Base-by-base conservation (phyloP, 2,113 vertebrate genomes). In the Merops nubicus region DNA sequence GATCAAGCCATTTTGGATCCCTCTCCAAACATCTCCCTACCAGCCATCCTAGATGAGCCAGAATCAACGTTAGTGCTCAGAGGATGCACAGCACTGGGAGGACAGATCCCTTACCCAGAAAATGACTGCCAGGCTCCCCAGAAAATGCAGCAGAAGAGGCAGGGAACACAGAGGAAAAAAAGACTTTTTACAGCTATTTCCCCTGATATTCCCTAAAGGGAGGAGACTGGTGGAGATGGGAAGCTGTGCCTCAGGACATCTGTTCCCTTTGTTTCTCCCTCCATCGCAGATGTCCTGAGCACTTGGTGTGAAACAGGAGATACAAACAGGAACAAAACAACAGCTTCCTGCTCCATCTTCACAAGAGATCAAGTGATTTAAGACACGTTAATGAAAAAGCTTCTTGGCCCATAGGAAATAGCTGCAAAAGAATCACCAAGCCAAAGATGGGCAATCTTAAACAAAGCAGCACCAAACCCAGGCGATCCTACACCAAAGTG, bases 401-500 rank as follows among this genome's bases (percentile, higher is more conserved):
- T 36, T 42, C 33, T 23, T 60, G 42, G 36, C 48, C 14, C 56
- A 11, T 0, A 16, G 33, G 26, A 33, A 57, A 33, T 1, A 19
- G 62, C 21, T 20, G 26, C 50, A 28, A 47, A 47, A 47, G 16
- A n/a, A n/a, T n/a, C n/a, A n/a, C n/a, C n/a, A n/a, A n/a, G n/a
- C n/a, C n/a, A n/a, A n/a, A n/a, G 48, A 23, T 0, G 1, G 36
- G 19, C 21, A 23, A 29, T 7, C 16, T 34, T 15, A 29, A 47
- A 19, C 4, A 15, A 16, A 33, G 23, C 15, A 15, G 40, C 0
- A 4, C 6, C 54, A 16, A 26, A 62, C 33, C 1, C 23, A 25
- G 31, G 4, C 36, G 4, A 10, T 11, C 15, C 29, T 2, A 15
- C 38, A 31, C 12, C 4, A 26, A 25, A 0, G 4, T 4, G 19